Conservation (phyloP, 53 echinoderm and acorn worm genomes). For the Apostichopus leukothele region DNA sequence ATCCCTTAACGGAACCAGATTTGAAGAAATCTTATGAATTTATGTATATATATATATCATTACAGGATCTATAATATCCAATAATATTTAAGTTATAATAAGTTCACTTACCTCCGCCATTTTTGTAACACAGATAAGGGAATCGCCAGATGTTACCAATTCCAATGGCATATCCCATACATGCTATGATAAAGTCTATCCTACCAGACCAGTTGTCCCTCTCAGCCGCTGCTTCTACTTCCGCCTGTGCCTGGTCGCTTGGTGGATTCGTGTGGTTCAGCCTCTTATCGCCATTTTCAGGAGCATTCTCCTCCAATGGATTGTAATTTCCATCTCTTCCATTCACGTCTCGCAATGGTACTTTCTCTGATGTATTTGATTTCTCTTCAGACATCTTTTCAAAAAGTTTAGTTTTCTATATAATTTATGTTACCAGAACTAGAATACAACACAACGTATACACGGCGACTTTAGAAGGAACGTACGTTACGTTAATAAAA, state of each 20-base stretch:
- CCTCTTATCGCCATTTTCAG: constrained; percentile 40
- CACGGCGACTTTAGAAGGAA: no score
- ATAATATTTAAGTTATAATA: no score
- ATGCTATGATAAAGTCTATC: constrained; percentile 28
- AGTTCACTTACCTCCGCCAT: constrained; percentile 37
- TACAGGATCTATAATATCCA: no score
- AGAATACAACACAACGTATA: no score
- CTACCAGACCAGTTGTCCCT: constrained; percentile 12
- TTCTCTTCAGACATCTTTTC: constrained; percentile 37
- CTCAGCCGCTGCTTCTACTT: not conserved
- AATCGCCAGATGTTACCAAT: constrained; percentile 36
- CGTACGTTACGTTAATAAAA: not conserved
- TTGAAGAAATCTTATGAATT: no score
- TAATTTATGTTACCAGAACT: not conserved
- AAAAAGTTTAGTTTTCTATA: not conserved
- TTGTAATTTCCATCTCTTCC: constrained; percentile 41
- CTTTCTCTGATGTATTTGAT: constrained; percentile 22
- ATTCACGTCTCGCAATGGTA: constrained; percentile 31
- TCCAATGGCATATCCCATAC: constrained; percentile 41
- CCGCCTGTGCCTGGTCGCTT: not conserved
- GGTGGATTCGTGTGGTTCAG: not conserved
- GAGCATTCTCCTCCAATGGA: constrained; percentile 15
- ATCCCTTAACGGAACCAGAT: no score
- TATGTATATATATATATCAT: no score
- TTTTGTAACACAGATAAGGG: constrained; percentile 45